Evolutionary conservation across 2,888 invertebrate genomes (phyloP), one percentile per base, ranked within the genome.

Genomic region (Eutolmus rufibarbis): DNA sequence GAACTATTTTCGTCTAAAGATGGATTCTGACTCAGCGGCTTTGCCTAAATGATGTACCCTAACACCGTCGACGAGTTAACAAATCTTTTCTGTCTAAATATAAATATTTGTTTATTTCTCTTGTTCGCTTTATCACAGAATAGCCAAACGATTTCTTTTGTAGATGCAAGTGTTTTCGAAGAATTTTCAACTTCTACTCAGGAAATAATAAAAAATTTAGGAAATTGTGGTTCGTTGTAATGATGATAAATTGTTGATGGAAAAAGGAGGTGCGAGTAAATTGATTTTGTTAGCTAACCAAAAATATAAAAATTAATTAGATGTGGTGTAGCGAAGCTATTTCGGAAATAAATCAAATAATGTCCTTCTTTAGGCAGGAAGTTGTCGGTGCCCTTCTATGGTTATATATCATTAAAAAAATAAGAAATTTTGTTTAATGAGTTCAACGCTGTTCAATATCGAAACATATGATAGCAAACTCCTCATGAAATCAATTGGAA

Each of bases 101-200:
- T 74, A 74, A 74, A 74, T 74, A 34, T 74, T 74, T 74, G 34
- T 74, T 74, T 74, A 74, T 74, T 74, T 74, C 74, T 74, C 74
- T 74, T 74, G 28, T 74, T 74, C 34, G 31, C 19, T 74, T 74
- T 34, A 74, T 51, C 51, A 51, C n/a, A 51, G 51, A n/a, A 51
- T 51, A 51, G 0, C 5, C 8, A n/a, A 51, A 51, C 14, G 51
- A 51, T n/a, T 16, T 51, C n/a, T n/a, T 51, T 51, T 51, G 51
- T 51, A 16, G 8, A 51, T 51, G 51, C 51, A 51, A 51, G 51
- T 51, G 19, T 51, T 51, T 51, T 51, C 51, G n/a, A n/a, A 51
- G 51, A 51, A 51, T 51, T 51, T 51, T 51, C 51, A 51, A n/a
- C n/a, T 19, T 16, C 0, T 0, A 2, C 14, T 51, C 16, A 51